Base-by-base conservation (phyloP, 2,113 vertebrate genomes). In the Mixornis gularis region DNA sequence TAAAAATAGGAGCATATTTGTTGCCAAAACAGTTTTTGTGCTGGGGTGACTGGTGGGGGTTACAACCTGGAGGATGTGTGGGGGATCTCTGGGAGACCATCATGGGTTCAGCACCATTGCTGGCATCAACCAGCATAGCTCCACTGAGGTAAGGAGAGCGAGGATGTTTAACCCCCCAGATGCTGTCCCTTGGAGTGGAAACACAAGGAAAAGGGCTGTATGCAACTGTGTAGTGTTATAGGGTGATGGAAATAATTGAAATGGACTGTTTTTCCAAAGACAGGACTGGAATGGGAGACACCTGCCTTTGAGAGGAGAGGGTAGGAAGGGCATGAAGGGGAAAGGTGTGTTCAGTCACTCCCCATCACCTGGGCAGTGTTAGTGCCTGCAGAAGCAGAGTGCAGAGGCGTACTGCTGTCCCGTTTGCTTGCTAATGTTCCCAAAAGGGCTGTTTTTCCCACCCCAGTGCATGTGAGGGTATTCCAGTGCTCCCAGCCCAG, bases 291-390 rank as follows among this genome's bases (percentile, higher is more conserved):
- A 18, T 8, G 36, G 51, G 73, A 53, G 43, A 51, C 59, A 36
- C 22, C 32, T 52, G 46, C 21, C 48, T 9, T 13, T 12, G 34
- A 78, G 58, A n/a, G 9, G 53, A 0, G 2, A 0, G 2, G 26
- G 21, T 18, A n/a, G 87, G 30, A 68, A 66, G 22, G 36, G 21
- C 0, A 3, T 8, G 17, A 32, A 41, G 11, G 17, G 56, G 24
- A 25, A 72, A 48, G 18, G 21, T 30, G 25, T 1, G 8, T 27
- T 65, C 10, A 5, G 36, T 49, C 13, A 8, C n/a, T 81, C 13
- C n/a, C 29, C 4, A 3, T 62, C 46, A 22, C 21, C n/a, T 13
- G 26, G 22, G 20, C n/a, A 74, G 26, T 5, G 46, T 13, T 14
- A 15, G 53, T 13, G 30, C 29, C 22, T 22, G 5, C 38, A 38